phyloP scores from a whole-genome alignment of 2,888 invertebrate genomes.

The Drepana falcataria region DNA sequence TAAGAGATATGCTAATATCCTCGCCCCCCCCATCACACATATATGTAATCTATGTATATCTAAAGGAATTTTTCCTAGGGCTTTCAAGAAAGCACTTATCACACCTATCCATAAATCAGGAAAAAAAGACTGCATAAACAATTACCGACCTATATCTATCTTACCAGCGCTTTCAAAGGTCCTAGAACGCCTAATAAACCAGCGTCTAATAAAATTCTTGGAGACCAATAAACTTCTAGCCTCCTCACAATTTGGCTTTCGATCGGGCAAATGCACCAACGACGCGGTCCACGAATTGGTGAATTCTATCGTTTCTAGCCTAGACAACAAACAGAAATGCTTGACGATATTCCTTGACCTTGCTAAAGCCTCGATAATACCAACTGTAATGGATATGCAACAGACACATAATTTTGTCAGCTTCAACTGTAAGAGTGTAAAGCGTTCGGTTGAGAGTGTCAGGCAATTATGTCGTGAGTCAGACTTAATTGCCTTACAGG shows the following conservation, averaged over 20 bases:
- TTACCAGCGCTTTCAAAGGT: constrained; percentile 6
- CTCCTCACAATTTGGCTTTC: constrained; percentile 8
- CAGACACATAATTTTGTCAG: too few relatives aligned
- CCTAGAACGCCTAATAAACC: constrained; percentile 4
- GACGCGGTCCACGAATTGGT: constrained; percentile 3
- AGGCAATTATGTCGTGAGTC: too few relatives aligned
- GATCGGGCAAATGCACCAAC: constrained; percentile 4
- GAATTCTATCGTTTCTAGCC: not conserved
- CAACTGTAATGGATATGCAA: too few relatives aligned
- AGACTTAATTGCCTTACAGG: too few relatives aligned
- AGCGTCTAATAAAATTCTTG: constrained; percentile 1
- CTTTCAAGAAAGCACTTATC: constrained; percentile 3
- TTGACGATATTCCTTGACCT: constrained; percentile 6
- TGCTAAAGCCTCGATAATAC: too few relatives aligned
- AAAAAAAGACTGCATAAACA: constrained; percentile 2
- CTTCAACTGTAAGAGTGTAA: too few relatives aligned
- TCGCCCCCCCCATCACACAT: too few relatives aligned
- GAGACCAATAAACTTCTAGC: constrained; percentile 4
- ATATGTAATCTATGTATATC: constrained; percentile 1
- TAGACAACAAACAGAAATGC: constrained; percentile 7
- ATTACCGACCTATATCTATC: constrained; percentile 8
- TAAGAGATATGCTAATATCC: too few relatives aligned
- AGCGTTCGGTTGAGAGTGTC: too few relatives aligned
- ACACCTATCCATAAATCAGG: constrained; percentile 8
- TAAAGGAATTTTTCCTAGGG: constrained; percentile 4